Conservation (phyloP, 2,888 invertebrate species). For the Rapana venosa region DNA sequence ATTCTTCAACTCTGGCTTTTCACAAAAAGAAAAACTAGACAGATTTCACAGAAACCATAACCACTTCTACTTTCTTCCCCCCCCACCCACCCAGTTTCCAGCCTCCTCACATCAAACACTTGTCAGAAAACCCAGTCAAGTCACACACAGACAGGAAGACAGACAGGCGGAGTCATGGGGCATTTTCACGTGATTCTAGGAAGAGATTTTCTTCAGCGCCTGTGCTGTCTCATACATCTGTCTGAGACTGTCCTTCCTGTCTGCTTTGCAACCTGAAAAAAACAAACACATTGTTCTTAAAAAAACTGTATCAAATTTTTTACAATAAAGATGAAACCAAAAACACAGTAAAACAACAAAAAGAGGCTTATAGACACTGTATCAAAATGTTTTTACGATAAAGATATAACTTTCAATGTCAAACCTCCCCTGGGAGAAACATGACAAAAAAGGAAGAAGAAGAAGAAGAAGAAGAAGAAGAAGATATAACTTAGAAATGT, state of each 20-base stretch:
- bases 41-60: neutral
- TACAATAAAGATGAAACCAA: neutral
- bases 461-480: too few species aligned
- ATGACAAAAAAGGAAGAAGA: neutral
- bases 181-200: neutral
- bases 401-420: too few species aligned
- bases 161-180: neutral
- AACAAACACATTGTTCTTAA: neutral
- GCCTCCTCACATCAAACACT: neutral
- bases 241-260: conserved; percentile 65
- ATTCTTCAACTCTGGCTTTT: too few species aligned
- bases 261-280: conserved; percentile 67
- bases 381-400: too few species aligned
- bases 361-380: neutral
- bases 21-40: neutral
- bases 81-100: too few species aligned
- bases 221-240: conserved; percentile 66
- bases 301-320: neutral
- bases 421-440: neutral
- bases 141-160: neutral
- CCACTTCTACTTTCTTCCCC: too few species aligned
- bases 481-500: too few species aligned
- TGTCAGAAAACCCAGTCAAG: neutral
- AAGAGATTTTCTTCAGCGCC: conserved; percentile 60
- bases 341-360: neutral